Conservation (phyloP, 92 coral and sea anemone genomes). For the Porites rus region DNA sequence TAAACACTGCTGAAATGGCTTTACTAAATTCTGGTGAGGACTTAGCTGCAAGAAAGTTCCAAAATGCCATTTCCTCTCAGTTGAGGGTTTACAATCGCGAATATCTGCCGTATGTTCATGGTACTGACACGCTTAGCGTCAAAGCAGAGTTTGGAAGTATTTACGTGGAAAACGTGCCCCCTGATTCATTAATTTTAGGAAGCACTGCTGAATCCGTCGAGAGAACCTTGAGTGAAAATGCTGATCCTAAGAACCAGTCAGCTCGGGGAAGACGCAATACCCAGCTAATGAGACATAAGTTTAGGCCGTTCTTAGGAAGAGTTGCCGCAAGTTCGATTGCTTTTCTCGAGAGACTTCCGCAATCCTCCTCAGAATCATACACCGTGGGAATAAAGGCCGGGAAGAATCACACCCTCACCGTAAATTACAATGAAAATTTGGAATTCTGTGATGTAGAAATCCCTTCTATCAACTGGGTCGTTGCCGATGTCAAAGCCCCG, state of each 20-base stretch:
- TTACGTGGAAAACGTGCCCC: conserved; percentile 50
- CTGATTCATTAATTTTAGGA: background rate
- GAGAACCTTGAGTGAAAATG: conserved; percentile 26
- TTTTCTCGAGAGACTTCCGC: conserved; percentile 1
- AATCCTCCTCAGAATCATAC: conserved; percentile 37
- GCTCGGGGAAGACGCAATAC: background rate
- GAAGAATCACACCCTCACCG: conserved; percentile 49
- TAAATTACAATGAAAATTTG: conserved; percentile 57
- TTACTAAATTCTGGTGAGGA: background rate
- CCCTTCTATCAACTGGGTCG: conserved; percentile 83
- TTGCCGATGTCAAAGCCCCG: conserved; percentile 69
- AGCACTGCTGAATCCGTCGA: conserved; percentile 43
- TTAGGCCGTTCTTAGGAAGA: conserved; percentile 18
- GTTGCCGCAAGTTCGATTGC: conserved; percentile 28
- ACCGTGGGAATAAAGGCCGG: conserved; percentile 62
- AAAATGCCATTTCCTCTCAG: conserved; percentile 47
- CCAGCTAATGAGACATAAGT: conserved; percentile 29
- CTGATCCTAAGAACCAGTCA: conserved; percentile 53
- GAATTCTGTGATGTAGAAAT: conserved; percentile 61
- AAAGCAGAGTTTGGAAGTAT: conserved; percentile 80
- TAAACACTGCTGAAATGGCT: conserved; percentile 24
- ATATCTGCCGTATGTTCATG: conserved; percentile 69
- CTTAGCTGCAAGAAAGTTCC: conserved; percentile 56
- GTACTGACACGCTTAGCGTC: conserved; percentile 48
- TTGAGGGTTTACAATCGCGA: conserved; percentile 44